Evolutionary conservation across 2,797 vertebrate genomes (phyloP).

Genomic region (Lophius americanus): DNA sequence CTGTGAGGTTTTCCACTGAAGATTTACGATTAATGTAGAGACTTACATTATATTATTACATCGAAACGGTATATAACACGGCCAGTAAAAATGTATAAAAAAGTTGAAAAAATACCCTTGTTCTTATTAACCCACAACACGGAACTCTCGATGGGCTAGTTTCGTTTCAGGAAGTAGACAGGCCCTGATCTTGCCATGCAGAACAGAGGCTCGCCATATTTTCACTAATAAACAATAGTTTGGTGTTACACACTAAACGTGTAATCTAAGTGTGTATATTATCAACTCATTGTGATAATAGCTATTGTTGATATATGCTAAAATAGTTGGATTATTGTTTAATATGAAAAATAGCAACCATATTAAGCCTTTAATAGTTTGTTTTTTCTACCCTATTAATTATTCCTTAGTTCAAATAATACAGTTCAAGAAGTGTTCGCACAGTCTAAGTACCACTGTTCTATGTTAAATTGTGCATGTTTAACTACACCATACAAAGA

Average conservation of each 20-base stretch:
- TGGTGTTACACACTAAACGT: slow-evolving; percentile 8
- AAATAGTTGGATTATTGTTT: slow-evolving; percentile 2
- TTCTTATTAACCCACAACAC: neutral
- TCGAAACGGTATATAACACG: accelerated
- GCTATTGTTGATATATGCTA: neutral
- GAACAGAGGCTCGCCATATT: slow-evolving; percentile 25
- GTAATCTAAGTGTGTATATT: neutral
- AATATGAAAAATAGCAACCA: neutral
- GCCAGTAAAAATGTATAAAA: accelerated
- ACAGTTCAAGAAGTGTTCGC: neutral
- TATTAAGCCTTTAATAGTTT: slow-evolving; percentile 9
- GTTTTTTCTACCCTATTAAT: neutral
- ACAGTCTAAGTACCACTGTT: neutral
- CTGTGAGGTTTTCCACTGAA: neutral
- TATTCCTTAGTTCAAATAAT: slow-evolving; percentile 5
- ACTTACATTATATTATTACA: accelerated
- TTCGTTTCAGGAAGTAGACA: slow-evolving; percentile 71
- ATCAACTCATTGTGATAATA: neutral
- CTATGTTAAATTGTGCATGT: slow-evolving; percentile 15
- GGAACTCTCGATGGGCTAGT: slow-evolving; percentile 29
- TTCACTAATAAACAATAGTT: slow-evolving; percentile 25
- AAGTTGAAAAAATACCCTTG: neutral
- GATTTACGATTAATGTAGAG: neutral
- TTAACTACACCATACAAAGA: neutral
- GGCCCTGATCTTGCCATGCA: slow-evolving; percentile 43